Evolutionary conservation across 2,113 vertebrate species (phyloP), one percentile per base, ranked within the genome.

Genomic region (Sisor rabdophorus): DNA sequence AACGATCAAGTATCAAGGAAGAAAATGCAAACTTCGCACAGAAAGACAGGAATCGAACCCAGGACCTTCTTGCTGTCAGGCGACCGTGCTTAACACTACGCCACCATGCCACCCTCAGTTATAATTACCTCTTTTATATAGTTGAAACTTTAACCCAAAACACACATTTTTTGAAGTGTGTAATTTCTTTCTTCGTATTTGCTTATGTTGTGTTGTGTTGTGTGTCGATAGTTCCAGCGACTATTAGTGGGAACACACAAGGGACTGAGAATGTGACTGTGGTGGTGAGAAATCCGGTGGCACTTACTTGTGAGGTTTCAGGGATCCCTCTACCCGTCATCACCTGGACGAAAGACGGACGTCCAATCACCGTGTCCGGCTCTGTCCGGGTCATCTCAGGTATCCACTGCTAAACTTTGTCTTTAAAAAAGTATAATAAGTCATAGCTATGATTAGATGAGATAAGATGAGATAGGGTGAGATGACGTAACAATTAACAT

Each of bases 251-350:
- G 77, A 84, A 91, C 80, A 65, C 88, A 0, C 78, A 86, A 11
- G 22, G 86, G 16, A 90, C 94, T 50, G 95, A 98, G 82, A 98
- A 98, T 26, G 80, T 99, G 78, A 98, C 91, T 44, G 89, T 93
- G 58, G 92, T 97, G 20, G 91, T 97, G 81, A 98, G 94, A 88
- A 98, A 94, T 86, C 94, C 97, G 0, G 81, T 95, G 17, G 93
- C 92, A 28, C 85, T 99, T 70, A 91, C 83, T 61, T 99, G 97
- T 50, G 96, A 99, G 87, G 93, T 91, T 7, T 95, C 95, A 0
- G 97, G 97, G 28, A 95, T 98, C 72, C 97, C 97, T 5, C 88
- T 95, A 65, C 97, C 97, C 20, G 84, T 91, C 8, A 91, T 96
- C 82, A 92, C 90, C 0, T 99, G 97, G 97, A 87, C 96, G 15